Evolutionary conservation across 1,140 invertebrate species (phyloP).

Genomic region (Danaus plexippus): DNA sequence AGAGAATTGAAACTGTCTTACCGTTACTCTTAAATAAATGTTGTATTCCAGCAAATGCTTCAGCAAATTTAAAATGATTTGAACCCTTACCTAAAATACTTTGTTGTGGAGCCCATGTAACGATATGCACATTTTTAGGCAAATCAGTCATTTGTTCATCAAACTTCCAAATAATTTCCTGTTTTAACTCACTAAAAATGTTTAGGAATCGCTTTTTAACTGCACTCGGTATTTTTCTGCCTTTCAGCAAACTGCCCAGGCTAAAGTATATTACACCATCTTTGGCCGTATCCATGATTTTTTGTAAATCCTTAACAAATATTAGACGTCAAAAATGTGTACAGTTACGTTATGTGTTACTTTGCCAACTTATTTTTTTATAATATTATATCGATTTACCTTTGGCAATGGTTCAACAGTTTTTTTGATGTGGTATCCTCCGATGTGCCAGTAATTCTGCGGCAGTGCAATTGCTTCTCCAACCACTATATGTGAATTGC

Average conservation of each 20-base stretch:
- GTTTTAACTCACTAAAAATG: conserved; percentile 35
- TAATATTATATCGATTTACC: conserved; percentile 47
- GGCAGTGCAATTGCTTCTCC: conserved; percentile 21
- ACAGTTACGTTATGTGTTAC: neutral
- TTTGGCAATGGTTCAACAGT: conserved; percentile 22
- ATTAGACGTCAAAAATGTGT: conserved; percentile 4
- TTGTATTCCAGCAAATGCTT: no score
- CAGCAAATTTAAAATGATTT: neutral
- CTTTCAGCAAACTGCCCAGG: conserved; percentile 74
- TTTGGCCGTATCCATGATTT: conserved; percentile 69
- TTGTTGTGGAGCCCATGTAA: conserved; percentile 18
- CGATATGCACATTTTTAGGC: conserved; percentile 17
- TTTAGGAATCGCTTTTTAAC: conserved; percentile 28
- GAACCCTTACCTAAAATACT: conserved; percentile 34
- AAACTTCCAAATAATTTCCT: conserved; percentile 52
- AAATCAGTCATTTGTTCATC: conserved; percentile 27
- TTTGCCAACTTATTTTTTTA: neutral
- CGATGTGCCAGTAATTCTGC: conserved; percentile 28
- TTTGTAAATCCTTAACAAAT: conserved; percentile 56
- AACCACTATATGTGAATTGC: conserved; percentile 27
- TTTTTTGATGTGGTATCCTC: conserved; percentile 31
- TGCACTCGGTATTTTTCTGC: conserved; percentile 36
- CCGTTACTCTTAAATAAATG: no score
- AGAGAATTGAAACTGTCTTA: no score
- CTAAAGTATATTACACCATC: conserved; percentile 77